A percentile compares a stretch with the other conserved stretches of the same genome.
Evolutionary conservation across 2,888 invertebrate species (phyloP).

Genomic region (Byasa hedistus): DNA sequence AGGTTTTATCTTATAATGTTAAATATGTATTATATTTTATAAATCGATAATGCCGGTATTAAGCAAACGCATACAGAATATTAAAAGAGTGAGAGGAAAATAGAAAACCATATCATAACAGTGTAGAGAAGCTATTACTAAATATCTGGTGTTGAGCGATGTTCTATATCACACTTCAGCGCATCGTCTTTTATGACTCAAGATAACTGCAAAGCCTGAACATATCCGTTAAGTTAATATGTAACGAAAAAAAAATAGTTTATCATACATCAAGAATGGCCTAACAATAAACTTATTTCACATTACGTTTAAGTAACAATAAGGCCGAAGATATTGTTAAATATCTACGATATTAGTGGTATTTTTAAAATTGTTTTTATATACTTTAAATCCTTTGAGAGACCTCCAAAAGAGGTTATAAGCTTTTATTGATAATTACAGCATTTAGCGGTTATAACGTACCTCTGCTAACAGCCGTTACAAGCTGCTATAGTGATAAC

Average conservation of each 20-base stretch:
- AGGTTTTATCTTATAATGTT: not conserved
- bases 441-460: slow-evolving; percentile 5
- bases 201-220: slow-evolving; percentile 8
- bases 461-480: slow-evolving; percentile 9
- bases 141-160: not conserved
- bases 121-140: not conserved
- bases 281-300: too few relatives aligned
- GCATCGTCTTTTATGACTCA: slow-evolving; percentile 10
- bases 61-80: not conserved
- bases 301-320: too few relatives aligned
- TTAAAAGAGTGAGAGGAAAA: not conserved
- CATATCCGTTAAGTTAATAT: slow-evolving; percentile 11
- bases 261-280: too few relatives aligned
- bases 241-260: not conserved
- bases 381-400: not conserved
- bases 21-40: not conserved
- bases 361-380: not conserved
- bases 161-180: slow-evolving; percentile 10
- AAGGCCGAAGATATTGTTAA: too few relatives aligned
- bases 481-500: slow-evolving; percentile 14
- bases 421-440: slow-evolving; percentile 5
- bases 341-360: too few relatives aligned
- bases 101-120: not conserved
- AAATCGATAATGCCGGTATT: not conserved
- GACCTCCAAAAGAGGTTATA: not conserved